phyloP scores from a whole-genome alignment of 1,140 invertebrate species.

The Trichonephila inaurata region DNA sequence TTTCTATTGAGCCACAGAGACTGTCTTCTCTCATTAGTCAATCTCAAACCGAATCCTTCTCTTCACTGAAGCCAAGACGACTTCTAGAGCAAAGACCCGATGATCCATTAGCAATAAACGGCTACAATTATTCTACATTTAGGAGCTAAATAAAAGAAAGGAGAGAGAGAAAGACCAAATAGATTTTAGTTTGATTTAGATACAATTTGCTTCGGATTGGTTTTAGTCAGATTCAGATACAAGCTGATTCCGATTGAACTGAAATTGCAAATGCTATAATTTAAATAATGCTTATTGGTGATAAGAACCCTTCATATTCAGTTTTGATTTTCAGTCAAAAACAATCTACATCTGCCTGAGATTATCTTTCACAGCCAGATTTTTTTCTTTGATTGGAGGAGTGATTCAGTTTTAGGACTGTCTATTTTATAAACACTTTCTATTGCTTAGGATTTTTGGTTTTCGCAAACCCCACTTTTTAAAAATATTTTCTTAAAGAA shows the following conservation, averaged over 20 bases:
- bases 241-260: background rate
- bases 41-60: background rate
- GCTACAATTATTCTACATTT: constrained; percentile 42
- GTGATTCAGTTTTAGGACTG: too few species aligned
- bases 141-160: background rate
- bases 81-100: constrained; percentile 54
- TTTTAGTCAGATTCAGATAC: background rate
- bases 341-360: too few species aligned
- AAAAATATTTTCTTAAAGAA: too few species aligned
- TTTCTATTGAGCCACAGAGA: constrained; percentile 52
- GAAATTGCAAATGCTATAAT: too few species aligned
- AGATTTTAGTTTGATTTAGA: background rate
- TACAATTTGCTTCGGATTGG: background rate
- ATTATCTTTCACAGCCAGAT: too few species aligned
- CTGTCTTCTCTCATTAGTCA: constrained; percentile 67
- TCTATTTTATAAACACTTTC: too few species aligned
- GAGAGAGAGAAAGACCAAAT: background rate
- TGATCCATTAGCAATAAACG: constrained; percentile 60
- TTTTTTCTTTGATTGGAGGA: too few species aligned
- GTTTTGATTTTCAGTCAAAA: too few species aligned
- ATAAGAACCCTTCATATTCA: too few species aligned
- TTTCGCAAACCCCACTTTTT: too few species aligned
- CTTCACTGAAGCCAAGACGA: background rate
- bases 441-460: too few species aligned
- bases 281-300: too few species aligned